These are phyloP conservation scores for Lepus oiostolus DNA, from an alignment of 2,797 vertebrate genomes.

Conservation along the genomic window DNA sequence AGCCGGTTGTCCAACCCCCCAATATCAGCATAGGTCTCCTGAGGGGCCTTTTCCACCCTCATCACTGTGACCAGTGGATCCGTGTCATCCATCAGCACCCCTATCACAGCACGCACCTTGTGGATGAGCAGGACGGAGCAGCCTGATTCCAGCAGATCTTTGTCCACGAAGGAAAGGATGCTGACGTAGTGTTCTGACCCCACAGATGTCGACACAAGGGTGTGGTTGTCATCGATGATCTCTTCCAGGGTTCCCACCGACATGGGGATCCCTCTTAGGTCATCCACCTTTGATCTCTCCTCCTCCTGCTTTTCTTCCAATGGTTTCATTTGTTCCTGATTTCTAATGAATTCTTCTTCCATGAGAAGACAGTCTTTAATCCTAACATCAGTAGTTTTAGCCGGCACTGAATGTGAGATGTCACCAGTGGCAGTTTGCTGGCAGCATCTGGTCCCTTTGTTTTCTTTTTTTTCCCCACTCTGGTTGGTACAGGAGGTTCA, in stretches of 20 bases:
- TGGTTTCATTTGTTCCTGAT: slow-evolving; percentile 99
- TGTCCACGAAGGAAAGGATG: slow-evolving; percentile 99
- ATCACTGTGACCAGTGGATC: slow-evolving; percentile 98
- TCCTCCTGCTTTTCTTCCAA: slow-evolving; percentile 99
- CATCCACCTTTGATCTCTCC: slow-evolving; percentile 98
- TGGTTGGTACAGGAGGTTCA: slow-evolving; percentile 97
- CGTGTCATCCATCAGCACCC: slow-evolving; percentile 98
- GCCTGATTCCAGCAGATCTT: slow-evolving; percentile 97
- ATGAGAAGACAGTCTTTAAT: slow-evolving; percentile 99
- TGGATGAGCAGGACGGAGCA: slow-evolving; percentile 98
- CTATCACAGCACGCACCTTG: slow-evolving; percentile 98
- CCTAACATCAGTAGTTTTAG: slow-evolving; percentile 95
- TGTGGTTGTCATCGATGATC: slow-evolving; percentile 99
- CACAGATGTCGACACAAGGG: slow-evolving; percentile 98
- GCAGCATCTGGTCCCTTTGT: slow-evolving; percentile 98
- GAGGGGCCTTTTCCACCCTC: slow-evolving; percentile 99
- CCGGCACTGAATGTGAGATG: slow-evolving; percentile 98
- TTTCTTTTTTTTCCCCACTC: slow-evolving; percentile 99
- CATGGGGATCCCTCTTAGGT: slow-evolving; percentile 98
- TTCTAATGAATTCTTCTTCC: slow-evolving; percentile 99
- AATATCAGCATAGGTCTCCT: slow-evolving; percentile 98
- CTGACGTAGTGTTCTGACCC: slow-evolving; percentile 99
- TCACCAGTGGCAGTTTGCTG: slow-evolving; percentile 98
- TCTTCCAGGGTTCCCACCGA: slow-evolving; percentile 98
- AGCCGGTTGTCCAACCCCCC: slow-evolving; percentile 98